Conservation (phyloP, 2,888 invertebrate species). For the Ellobium chinense region DNA sequence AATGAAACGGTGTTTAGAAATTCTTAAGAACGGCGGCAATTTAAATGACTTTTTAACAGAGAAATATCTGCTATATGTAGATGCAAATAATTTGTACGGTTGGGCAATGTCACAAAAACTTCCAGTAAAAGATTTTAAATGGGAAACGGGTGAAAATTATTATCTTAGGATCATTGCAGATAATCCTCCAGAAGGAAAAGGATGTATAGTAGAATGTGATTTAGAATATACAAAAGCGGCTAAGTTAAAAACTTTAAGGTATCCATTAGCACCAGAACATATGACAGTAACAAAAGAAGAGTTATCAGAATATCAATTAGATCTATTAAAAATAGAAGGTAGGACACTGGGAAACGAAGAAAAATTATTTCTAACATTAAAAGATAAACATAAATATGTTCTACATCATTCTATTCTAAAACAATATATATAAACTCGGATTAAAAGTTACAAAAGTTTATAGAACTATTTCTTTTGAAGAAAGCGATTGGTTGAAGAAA, state of each 20-base stretch:
- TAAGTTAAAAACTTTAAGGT: slow-evolving; percentile 38
- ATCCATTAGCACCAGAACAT: slow-evolving; percentile 39
- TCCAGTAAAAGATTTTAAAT: slow-evolving; percentile 40
- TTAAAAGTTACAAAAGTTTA: slow-evolving; percentile 61
- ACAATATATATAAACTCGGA: slow-evolving; percentile 60
- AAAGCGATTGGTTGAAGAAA: slow-evolving; percentile 68
- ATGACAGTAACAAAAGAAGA: slow-evolving; percentile 39
- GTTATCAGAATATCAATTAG: slow-evolving; percentile 40
- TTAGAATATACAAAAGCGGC: slow-evolving; percentile 43
- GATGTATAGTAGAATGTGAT: slow-evolving; percentile 32
- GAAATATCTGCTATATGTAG: slow-evolving; percentile 8
- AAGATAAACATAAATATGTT: slow-evolving; percentile 42
- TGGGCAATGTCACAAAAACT: slow-evolving; percentile 42
- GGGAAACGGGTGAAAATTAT: slow-evolving; percentile 12
- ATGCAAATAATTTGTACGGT: slow-evolving; percentile 44
- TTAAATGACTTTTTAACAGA: slow-evolving; percentile 3
- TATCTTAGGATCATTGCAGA: slow-evolving; percentile 27
- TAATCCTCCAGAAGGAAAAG: slow-evolving; percentile 26
- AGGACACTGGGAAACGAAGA: not conserved
- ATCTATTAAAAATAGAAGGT: slow-evolving; percentile 29
- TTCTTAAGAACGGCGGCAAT: not conserved
- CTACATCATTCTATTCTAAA: slow-evolving; percentile 74
- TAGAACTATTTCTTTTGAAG: slow-evolving; percentile 69
- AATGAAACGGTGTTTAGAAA: not conserved
- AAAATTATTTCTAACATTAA: not conserved